phyloP scores from a whole-genome alignment of 2,888 invertebrate species.

The Malthinus flaveolus region DNA sequence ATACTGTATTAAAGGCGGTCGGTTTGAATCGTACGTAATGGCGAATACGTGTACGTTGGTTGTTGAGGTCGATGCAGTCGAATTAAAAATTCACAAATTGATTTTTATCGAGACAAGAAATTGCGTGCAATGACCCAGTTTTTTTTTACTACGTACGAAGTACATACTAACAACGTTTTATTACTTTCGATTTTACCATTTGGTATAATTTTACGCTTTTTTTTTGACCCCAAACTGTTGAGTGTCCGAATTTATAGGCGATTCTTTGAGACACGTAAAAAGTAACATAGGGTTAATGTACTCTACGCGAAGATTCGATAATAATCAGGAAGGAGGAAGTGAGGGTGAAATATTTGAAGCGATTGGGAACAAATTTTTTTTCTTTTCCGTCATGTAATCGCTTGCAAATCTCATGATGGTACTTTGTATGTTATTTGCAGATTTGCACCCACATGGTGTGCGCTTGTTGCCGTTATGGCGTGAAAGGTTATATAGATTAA shows the following conservation, averaged over 20 bases:
- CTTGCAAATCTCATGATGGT: not conserved
- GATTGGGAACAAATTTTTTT: no score
- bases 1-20: slow-evolving; percentile 10
- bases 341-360: no score
- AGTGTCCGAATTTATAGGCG: no score
- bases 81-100: slow-evolving; percentile 16
- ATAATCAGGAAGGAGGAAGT: no score
- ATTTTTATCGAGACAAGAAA: not conserved
- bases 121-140: slow-evolving; percentile 8
- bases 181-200: no score
- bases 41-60: slow-evolving; percentile 12
- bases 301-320: no score
- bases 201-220: no score
- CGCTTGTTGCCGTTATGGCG: slow-evolving; percentile 8
- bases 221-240: no score
- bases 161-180: no score
- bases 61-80: slow-evolving; percentile 15
- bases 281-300: no score
- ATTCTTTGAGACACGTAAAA: no score
- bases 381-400: no score
- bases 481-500: slow-evolving; percentile 9
- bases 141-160: not conserved
- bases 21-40: slow-evolving; percentile 15
- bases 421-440: not conserved
- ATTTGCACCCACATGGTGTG: not conserved